Evolutionary conservation across 2,888 invertebrate species (phyloP).

Genomic region (Syritta pipiens): DNA sequence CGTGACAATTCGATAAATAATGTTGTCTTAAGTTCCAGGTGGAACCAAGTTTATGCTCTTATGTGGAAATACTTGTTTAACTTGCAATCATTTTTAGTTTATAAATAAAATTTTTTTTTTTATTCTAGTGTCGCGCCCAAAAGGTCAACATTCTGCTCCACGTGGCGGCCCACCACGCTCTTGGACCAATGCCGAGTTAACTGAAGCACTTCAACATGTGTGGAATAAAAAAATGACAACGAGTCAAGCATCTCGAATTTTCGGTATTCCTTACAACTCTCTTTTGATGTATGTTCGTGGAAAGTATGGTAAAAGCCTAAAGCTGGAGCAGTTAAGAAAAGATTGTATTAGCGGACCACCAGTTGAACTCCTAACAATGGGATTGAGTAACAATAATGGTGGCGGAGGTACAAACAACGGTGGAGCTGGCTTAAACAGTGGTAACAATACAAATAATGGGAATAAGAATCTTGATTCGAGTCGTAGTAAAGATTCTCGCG

Average conservation of each 20-base stretch:
- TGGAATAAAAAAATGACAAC: slow-evolving; percentile 98
- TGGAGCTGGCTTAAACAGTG: slow-evolving; percentile 56
- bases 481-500: slow-evolving; percentile 74
- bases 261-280: slow-evolving; percentile 96
- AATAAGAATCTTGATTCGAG: slow-evolving; percentile 73
- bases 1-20: too few relatives aligned
- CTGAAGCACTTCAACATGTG: slow-evolving; percentile 94
- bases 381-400: slow-evolving; percentile 79
- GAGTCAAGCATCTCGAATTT: slow-evolving; percentile 93
- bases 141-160: slow-evolving; percentile 94
- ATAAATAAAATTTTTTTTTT: slow-evolving; percentile 11
- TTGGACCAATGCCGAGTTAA: slow-evolving; percentile 95
- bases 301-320: slow-evolving; percentile 95
- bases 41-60: too few relatives aligned
- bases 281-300: slow-evolving; percentile 94
- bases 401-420: not conserved
- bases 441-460: slow-evolving; percentile 71
- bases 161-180: slow-evolving; percentile 94
- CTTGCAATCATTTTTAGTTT: not conserved
- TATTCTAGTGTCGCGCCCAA: slow-evolving; percentile 87
- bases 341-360: slow-evolving; percentile 91
- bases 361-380: slow-evolving; percentile 84
- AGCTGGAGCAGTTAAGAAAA: slow-evolving; percentile 91
- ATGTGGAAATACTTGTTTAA: too few relatives aligned
- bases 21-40: too few relatives aligned